These are phyloP conservation scores for Mylabris phalerata DNA, from an alignment of 1,140 invertebrate genomes.

Conservation along the genomic window DNA sequence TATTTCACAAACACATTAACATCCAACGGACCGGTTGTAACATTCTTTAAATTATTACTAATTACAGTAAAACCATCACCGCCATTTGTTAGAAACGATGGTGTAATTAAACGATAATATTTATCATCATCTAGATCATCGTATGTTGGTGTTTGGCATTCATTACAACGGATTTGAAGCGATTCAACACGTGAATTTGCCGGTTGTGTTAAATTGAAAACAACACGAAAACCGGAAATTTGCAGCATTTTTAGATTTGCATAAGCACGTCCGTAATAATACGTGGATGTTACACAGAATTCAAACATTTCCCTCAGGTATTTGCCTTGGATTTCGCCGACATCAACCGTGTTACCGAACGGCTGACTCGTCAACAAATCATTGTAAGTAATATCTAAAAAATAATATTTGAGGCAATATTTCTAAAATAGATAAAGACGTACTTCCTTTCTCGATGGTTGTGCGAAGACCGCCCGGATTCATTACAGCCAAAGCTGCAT, in stretches of 20 bases:
- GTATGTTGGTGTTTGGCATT: conserved; percentile 59
- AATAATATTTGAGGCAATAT: not conserved
- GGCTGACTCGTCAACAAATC: conserved; percentile 49
- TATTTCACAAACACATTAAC: conserved; percentile 37
- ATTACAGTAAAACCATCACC: conserved; percentile 54
- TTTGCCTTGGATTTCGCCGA: conserved; percentile 47
- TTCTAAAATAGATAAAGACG: conserved; percentile 16
- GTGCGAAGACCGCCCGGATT: conserved; percentile 66
- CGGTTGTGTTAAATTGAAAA: conserved; percentile 48
- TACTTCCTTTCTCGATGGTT: conserved; percentile 49
- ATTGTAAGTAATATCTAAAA: conserved; percentile 44
- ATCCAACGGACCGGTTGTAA: conserved; percentile 24
- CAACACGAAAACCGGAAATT: conserved; percentile 47
- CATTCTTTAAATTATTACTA: conserved; percentile 29
- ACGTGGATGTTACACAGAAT: conserved; percentile 27
- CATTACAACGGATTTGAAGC: conserved; percentile 52
- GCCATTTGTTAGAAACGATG: conserved; percentile 57
- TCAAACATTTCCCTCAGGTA: conserved; percentile 48
- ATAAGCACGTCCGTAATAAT: conserved; percentile 36
- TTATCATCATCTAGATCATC: conserved; percentile 44
- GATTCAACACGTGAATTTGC: conserved; percentile 51
- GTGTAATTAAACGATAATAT: conserved; percentile 55
- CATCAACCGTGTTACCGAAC: conserved; percentile 51
- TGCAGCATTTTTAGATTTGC: conserved; percentile 45
- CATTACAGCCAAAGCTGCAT: conserved; percentile 59